phyloP scores from a whole-genome alignment of 2,113 vertebrate genomes.

The Phocoena sinus region DNA sequence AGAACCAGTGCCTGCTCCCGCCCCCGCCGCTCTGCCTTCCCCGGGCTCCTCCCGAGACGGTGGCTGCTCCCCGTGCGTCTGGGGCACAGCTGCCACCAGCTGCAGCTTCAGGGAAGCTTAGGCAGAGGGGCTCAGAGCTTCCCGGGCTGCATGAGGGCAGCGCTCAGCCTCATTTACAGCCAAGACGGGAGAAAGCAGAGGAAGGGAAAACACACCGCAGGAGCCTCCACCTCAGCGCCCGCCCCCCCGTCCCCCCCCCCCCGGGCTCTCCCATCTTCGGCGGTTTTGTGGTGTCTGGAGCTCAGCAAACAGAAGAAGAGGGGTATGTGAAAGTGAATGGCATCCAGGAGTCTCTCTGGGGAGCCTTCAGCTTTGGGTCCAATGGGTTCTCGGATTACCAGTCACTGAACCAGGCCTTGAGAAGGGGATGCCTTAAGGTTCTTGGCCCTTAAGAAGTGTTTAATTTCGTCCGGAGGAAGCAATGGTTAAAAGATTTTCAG shows the following conservation, averaged over 20 bases:
- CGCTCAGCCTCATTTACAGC: constrained; percentile 55
- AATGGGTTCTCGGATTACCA: neutral
- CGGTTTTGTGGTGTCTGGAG: neutral
- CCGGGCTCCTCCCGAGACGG: constrained; percentile 54
- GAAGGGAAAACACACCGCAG: constrained; percentile 53
- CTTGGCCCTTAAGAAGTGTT: neutral
- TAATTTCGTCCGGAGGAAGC: neutral
- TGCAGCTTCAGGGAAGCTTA: constrained; percentile 41
- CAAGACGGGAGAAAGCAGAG: neutral
- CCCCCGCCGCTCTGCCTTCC: constrained; percentile 22
- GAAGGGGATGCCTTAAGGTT: neutral
- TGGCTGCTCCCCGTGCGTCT: constrained; percentile 47
- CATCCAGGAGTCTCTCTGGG: constrained; percentile 37
- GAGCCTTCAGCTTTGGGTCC: neutral
- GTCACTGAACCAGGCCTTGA: neutral
- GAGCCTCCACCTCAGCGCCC: neutral
- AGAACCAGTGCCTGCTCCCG: neutral
- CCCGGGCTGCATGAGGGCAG: constrained; percentile 53
- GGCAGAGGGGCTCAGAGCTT: constrained; percentile 66
- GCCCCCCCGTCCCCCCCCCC: too few relatives aligned
- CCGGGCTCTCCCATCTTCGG: neutral
- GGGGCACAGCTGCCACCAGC: constrained; percentile 51
- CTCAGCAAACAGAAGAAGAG: constrained; percentile 26
- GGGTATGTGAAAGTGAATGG: constrained; percentile 51
- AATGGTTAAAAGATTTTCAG: neutral